These are phyloP conservation scores for Synaphobranchus kaupii DNA, from an alignment of 2,797 vertebrate species.

Conservation along the genomic window DNA sequence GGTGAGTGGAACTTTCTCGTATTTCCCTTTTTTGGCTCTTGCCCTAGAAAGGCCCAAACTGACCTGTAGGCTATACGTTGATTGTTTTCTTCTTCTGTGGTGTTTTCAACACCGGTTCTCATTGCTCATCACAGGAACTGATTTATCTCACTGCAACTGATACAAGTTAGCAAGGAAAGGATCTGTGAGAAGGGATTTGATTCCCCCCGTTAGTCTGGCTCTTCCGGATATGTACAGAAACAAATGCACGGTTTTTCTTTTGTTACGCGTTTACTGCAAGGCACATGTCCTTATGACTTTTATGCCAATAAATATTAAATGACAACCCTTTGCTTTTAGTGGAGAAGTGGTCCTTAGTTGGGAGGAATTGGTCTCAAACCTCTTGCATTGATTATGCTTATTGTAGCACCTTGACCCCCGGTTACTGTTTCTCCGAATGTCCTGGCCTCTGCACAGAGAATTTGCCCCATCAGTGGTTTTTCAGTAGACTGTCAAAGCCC, in stretches of 20 bases:
- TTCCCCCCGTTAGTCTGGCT: neutral
- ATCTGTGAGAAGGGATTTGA: neutral
- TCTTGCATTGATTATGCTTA: neutral
- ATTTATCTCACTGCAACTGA: neutral
- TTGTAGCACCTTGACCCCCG: neutral
- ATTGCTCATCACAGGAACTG: neutral
- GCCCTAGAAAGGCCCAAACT: neutral
- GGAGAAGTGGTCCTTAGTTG: neutral
- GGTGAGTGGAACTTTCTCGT: neutral
- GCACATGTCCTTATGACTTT: neutral
- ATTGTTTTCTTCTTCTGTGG: neutral
- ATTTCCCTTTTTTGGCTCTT: neutral
- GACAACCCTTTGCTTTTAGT: neutral
- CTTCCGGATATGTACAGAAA: neutral
- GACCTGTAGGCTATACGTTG: neutral
- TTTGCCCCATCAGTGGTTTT: neutral
- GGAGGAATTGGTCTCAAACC: neutral
- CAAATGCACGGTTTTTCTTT: no score
- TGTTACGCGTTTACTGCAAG: neutral
- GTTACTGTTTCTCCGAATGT: neutral
- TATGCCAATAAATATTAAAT: neutral
- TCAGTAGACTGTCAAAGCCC: neutral
- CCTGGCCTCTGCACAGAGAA: neutral
- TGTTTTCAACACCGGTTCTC: neutral
- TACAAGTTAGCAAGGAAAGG: neutral